phyloP scores from a whole-genome alignment of 2,888 invertebrate species.

The Drosophila suboccidentalis region DNA sequence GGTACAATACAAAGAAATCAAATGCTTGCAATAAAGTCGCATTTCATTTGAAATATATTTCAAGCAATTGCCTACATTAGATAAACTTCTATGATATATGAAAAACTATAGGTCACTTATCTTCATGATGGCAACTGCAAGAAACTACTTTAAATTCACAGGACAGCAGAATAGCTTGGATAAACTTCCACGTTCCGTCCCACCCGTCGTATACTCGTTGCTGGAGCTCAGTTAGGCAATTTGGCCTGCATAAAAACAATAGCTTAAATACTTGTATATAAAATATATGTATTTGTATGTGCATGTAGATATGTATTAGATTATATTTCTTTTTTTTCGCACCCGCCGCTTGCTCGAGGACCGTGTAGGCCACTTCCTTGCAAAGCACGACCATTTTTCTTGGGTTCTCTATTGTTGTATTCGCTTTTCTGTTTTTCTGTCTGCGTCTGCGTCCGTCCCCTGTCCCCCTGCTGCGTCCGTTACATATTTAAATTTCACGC shows the following conservation, averaged over 20 bases:
- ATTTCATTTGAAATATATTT: background rate
- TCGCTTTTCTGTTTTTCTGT: conserved; percentile 16
- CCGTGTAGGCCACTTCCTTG: conserved; percentile 56
- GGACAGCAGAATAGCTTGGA: conserved; percentile 22
- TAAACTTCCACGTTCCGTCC: background rate
- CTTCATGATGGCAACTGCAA: conserved; percentile 10
- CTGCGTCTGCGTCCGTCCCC: no score
- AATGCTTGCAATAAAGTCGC: conserved; percentile 11
- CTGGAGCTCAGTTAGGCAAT: conserved; percentile 11
- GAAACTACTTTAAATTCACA: conserved; percentile 34
- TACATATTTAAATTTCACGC: conserved; percentile 77
- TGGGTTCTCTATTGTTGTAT: conserved; percentile 55
- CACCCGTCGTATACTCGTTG: conserved; percentile 5
- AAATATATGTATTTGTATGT: conserved; percentile 6
- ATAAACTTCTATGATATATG: conserved; percentile 17
- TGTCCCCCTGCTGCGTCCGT: conserved; percentile 33
- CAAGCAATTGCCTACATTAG: conserved; percentile 2
- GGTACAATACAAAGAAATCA: conserved; percentile 14
- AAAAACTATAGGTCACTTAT: conserved; percentile 22
- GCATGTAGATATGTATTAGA: conserved; percentile 4
- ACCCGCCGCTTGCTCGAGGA: conserved; percentile 54
- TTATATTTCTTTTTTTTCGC: conserved; percentile 42
- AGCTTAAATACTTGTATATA: conserved; percentile 46
- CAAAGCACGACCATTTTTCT: conserved; percentile 65
- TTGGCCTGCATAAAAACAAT: conserved; percentile 55